Percentiles rank a stretch among this genome's conserved stretches.
Evolutionary conservation across 2,797 vertebrate genomes (phyloP).

Genomic region (Crocidura indochinensis): DNA sequence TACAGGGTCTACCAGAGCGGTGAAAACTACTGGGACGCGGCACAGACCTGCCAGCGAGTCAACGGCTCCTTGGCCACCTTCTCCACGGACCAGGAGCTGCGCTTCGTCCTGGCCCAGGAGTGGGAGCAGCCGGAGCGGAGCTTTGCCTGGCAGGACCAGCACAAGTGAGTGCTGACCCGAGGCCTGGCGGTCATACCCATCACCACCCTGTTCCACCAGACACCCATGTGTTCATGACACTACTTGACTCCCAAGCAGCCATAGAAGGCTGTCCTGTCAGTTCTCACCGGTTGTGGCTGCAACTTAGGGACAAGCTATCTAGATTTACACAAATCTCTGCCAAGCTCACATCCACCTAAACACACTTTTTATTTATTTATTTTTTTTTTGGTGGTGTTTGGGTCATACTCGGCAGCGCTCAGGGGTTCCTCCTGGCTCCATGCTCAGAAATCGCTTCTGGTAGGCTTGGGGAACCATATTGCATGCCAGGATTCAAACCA

Average conservation of each 20-base stretch:
- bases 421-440: too few species aligned
- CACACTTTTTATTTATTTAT: too few species aligned
- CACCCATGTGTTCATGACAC: too few species aligned
- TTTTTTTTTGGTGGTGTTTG: too few species aligned
- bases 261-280: too few species aligned
- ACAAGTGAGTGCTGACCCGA: constrained; percentile 92
- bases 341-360: neutral
- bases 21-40: constrained; percentile 99
- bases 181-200: accelerated
- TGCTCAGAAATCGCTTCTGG: too few species aligned
- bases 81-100: constrained; percentile 97
- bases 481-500: too few species aligned
- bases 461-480: too few species aligned
- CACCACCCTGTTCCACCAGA: neutral
- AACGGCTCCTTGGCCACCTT: constrained; percentile 98
- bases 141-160: constrained; percentile 95
- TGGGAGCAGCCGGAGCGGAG: constrained; percentile 96
- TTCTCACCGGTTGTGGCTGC: too few species aligned
- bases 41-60: constrained; percentile 97
- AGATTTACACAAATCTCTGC: neutral
- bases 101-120: constrained; percentile 97
- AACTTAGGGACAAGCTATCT: neutral
- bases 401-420: too few species aligned
- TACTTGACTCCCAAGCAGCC: too few species aligned
- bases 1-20: constrained; percentile 96